phyloP scores from a whole-genome alignment of 2,888 invertebrate species.

The Leucoma salicis region DNA sequence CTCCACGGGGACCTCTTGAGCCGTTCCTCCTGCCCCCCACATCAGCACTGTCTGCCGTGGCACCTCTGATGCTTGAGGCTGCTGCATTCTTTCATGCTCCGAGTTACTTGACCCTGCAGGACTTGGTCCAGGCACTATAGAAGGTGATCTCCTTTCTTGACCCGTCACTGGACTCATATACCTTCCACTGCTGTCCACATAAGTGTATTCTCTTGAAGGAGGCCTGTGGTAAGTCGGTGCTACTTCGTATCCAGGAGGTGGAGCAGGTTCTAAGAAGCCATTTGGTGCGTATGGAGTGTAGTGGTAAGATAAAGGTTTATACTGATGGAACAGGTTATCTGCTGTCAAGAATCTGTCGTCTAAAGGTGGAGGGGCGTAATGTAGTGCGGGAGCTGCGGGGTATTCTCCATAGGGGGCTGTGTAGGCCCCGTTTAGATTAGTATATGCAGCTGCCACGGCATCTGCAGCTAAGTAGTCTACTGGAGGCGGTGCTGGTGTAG shows the following conservation, averaged over 20 bases:
- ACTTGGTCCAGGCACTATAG: constrained; percentile 77
- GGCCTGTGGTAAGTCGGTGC: constrained; percentile 85
- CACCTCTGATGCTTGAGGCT: constrained; percentile 77
- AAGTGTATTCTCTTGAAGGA: constrained; percentile 80
- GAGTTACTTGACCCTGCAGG: constrained; percentile 73
- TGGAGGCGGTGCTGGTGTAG: constrained; percentile 83
- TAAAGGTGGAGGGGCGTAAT: constrained; percentile 84
- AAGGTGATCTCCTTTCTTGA: constrained; percentile 84
- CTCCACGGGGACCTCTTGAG: constrained; percentile 72
- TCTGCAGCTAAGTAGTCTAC: constrained; percentile 87
- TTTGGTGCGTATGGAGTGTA: constrained; percentile 89
- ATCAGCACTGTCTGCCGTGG: constrained; percentile 95
- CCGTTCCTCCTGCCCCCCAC: constrained; percentile 88
- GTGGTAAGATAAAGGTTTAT: constrained; percentile 93
- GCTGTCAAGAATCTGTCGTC: constrained; percentile 89
- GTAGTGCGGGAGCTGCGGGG: constrained; percentile 85
- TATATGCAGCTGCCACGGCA: constrained; percentile 90
- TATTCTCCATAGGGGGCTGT: constrained; percentile 89
- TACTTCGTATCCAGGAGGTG: constrained; percentile 82
- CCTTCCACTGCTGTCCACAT: constrained; percentile 81
- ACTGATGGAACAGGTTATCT: constrained; percentile 94
- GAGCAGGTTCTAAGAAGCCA: constrained; percentile 90
- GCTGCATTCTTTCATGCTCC: constrained; percentile 68
- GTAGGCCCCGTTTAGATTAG: constrained; percentile 90
- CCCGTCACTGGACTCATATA: constrained; percentile 84